phyloP scores from a whole-genome alignment of 2,888 invertebrate species.

The Ochropleura leucogaster region DNA sequence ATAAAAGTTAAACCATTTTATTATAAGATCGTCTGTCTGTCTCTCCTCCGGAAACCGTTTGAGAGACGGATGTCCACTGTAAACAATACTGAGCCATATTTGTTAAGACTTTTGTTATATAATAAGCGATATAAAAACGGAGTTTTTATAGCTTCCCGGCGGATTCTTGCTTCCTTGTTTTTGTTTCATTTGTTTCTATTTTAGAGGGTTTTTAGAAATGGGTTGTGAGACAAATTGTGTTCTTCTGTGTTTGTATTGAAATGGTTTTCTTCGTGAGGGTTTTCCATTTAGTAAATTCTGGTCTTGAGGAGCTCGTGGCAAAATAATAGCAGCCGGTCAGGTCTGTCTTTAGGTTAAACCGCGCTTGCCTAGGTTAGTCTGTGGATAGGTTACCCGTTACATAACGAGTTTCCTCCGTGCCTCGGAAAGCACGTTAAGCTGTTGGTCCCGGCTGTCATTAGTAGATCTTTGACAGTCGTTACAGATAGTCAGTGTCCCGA shows the following conservation, averaged over 20 bases:
- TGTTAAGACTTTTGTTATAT: slow-evolving; percentile 65
- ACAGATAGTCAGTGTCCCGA: too few species aligned
- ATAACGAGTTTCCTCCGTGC: too few species aligned
- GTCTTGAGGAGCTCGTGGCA: too few species aligned
- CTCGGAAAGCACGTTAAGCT: too few species aligned
- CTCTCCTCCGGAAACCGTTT: slow-evolving; percentile 66
- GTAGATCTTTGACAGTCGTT: too few species aligned
- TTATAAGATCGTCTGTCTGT: slow-evolving; percentile 61
- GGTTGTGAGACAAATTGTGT: slow-evolving; percentile 32
- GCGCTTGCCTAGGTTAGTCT: too few species aligned
- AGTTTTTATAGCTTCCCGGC: slow-evolving; percentile 70
- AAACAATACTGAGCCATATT: slow-evolving; percentile 69
- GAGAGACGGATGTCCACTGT: slow-evolving; percentile 79
- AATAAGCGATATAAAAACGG: slow-evolving; percentile 69
- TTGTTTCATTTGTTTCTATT: slow-evolving; percentile 60
- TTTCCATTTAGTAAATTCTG: background rate
- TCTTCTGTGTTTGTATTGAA: slow-evolving; percentile 1
- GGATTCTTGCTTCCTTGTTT: slow-evolving; percentile 70
- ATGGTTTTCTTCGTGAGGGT: background rate
- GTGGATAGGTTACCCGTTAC: too few species aligned
- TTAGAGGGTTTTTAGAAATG: slow-evolving; percentile 27
- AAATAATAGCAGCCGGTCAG: too few species aligned
- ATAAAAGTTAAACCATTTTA: slow-evolving; percentile 49
- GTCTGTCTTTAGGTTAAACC: too few species aligned
- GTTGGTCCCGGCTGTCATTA: too few species aligned